Base-by-base conservation (phyloP, 2,888 invertebrate genomes). In the Tenthredo mesomela region DNA sequence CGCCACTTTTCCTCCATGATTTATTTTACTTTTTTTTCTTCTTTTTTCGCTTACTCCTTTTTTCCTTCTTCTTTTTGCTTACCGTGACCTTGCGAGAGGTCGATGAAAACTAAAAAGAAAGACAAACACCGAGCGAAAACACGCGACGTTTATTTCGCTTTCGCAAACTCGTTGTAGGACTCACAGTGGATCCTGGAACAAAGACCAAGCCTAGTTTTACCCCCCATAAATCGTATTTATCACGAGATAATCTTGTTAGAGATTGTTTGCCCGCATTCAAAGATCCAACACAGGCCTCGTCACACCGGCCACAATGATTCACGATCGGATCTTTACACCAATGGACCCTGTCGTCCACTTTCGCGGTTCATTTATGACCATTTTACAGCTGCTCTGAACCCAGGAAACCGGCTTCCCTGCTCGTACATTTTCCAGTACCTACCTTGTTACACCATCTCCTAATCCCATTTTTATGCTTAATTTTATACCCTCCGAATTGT, bases 171-270 rank as follows among this genome's bases (percentile, higher is more conserved):
- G 33, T 67, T 67, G 33, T 6, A 15, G 67, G 18, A 67, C 33
- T 18, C 15, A 67, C 43, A 73, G n/a, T 43, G 43, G 25, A 43
- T 43, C 9, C 43, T 43, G 71, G 43, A 43, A 43, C 71, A 43
- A 73, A 21, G 43, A 37, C 71, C 71, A 29, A 18, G 43, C 71
- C 43, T 12, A 73, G 71, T 33, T 50, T 50, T 43, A 73, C 50
- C 77, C 77, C n/a, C 6, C 54, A 47, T 47, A 77, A 77, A 77
- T 77, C 33, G 50, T 54, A 77, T 77, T 77, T 77, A 77, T 77
- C 54, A 21, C 54, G 77, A 77, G 77, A 77, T 77, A 77, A 77
- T 77, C 77, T 77, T 33, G 77, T 77, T 54, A 77, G 50, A 77
- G 77, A 77, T 54, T 77, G 77, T 77, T 77, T n/a, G 29, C 77